Base-by-base conservation (phyloP, 2,797 vertebrate species). In the Lepilemur ruficaudatus region DNA sequence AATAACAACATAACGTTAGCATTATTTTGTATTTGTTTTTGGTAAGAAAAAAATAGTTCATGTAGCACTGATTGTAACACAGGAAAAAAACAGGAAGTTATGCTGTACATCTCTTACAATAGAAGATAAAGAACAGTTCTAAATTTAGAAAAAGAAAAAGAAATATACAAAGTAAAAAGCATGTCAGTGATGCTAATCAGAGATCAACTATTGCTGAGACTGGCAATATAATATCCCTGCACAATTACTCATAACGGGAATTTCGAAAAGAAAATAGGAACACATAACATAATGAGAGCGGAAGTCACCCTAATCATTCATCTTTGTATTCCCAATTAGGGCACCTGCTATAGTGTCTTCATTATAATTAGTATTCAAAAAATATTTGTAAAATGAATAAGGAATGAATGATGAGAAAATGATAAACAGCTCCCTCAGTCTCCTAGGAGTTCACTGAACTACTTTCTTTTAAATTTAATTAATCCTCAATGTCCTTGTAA, bases 381-480 rank as follows among this genome's bases (percentile, higher is more conserved):
- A 93, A 91, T 86, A 89, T 94, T 90, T 96, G 61, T 50, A 96
- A 95, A 88, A 63, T 72, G 69, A 95, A 85, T 92, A 76, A 76
- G 69, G 9, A 86, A 87, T 87, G 75, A 96, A 94, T 32, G 63
- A 94, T 38, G 84, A 94, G 57, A 61, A 52, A 87, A 69, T 46
- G 84, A 97, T 82, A 95, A 96, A 96, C n/a, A 90, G 91, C 30
- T 76, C 25, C 69, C 30, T 95, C 50, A 35, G 46, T 73, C 95
- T 91, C 89, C 65, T 28, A 80, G 76, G 96, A 76, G 67, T 90
- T 89, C 86, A 35, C 25, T 81, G 80, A 2, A 82, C 89, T 93
- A 83, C 75, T 97, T 96, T 94, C 85, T 86, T 95, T 95, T 80
- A 96, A n/a, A 92, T 95, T 79, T 96, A 97, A 95, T 98, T 96